These are phyloP conservation scores for Elaeidobius kamerunicus DNA, from an alignment of 2,888 invertebrate genomes.

Conservation along the genomic window DNA sequence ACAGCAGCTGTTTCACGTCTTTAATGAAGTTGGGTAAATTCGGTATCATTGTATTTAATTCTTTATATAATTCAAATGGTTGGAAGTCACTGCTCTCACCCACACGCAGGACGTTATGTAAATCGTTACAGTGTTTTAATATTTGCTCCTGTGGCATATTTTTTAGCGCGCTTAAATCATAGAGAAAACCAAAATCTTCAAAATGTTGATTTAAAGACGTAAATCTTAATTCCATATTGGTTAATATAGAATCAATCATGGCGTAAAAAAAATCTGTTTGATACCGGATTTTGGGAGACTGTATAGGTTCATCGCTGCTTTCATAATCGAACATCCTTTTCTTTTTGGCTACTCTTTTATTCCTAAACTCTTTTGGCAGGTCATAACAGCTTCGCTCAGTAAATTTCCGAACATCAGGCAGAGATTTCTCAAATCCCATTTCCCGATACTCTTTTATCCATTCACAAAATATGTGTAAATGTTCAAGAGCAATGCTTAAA, in stretches of 20 bases:
- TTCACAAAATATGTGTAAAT: slow-evolving; percentile 27
- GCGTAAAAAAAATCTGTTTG: slow-evolving; percentile 10
- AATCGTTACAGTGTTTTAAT: background rate
- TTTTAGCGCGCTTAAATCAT: slow-evolving; percentile 9
- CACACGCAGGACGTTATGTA: slow-evolving; percentile 1
- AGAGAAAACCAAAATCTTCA: background rate
- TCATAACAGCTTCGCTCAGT: slow-evolving; percentile 22
- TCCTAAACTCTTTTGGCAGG: slow-evolving; percentile 14
- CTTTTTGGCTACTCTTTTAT: slow-evolving; percentile 14
- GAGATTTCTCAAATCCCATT: slow-evolving; percentile 11
- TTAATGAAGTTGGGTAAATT: slow-evolving; percentile 1
- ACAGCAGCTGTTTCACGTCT: slow-evolving; percentile 8
- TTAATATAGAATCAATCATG: slow-evolving; percentile 15
- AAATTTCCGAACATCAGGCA: slow-evolving; percentile 14
- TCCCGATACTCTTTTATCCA: slow-evolving; percentile 24
- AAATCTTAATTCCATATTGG: slow-evolving; percentile 13
- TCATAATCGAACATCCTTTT: slow-evolving; percentile 22
- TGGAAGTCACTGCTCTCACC: too few species aligned
- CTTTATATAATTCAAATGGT: slow-evolving; percentile 7
- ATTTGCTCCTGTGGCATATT: slow-evolving; percentile 1
- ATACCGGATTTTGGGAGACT: slow-evolving; percentile 15
- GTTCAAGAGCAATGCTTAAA: slow-evolving; percentile 27
- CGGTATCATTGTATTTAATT: slow-evolving; percentile 3
- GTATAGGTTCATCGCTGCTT: slow-evolving; percentile 20
- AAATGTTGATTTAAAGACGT: slow-evolving; percentile 18